Evolutionary conservation across 2,888 invertebrate species (phyloP).

Genomic region (Eilema sororculum): DNA sequence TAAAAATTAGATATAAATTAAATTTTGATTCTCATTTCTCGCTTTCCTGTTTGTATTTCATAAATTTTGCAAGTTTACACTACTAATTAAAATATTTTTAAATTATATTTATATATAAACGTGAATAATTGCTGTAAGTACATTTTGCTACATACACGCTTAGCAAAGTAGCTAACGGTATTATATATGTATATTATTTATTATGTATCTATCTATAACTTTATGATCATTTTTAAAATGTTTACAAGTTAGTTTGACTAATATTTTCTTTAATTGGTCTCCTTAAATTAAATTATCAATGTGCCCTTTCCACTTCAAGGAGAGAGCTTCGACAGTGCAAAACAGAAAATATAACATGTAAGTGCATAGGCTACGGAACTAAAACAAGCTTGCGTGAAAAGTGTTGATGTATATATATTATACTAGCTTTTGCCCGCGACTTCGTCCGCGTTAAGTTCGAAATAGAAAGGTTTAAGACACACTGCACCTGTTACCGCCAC

Average conservation of each 20-base stretch:
- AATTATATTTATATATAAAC: background rate
- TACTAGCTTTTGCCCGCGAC: too few species aligned
- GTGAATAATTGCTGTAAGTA: background rate
- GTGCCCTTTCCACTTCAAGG: background rate
- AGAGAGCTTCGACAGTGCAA: too few species aligned
- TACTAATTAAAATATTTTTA: background rate
- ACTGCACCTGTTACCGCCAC: too few species aligned
- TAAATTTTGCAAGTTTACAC: background rate
- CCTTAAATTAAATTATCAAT: background rate
- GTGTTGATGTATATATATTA: too few species aligned
- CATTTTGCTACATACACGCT: background rate
- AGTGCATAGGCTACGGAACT: background rate
- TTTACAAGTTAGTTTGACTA: background rate
- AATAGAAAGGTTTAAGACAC: too few species aligned
- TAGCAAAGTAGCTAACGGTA: background rate
- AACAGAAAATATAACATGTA: too few species aligned
- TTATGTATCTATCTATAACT: background rate
- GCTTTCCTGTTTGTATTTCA: conserved; percentile 23
- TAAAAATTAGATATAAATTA: conserved; percentile 41
- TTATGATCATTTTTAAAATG: background rate
- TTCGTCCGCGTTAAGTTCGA: too few species aligned
- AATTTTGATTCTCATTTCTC: conserved; percentile 40
- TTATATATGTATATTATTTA: background rate
- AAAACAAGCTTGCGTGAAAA: background rate
- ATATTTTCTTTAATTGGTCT: background rate